Base-by-base conservation (phyloP, 2,888 invertebrate genomes). In the Platycnemis pennipes region DNA sequence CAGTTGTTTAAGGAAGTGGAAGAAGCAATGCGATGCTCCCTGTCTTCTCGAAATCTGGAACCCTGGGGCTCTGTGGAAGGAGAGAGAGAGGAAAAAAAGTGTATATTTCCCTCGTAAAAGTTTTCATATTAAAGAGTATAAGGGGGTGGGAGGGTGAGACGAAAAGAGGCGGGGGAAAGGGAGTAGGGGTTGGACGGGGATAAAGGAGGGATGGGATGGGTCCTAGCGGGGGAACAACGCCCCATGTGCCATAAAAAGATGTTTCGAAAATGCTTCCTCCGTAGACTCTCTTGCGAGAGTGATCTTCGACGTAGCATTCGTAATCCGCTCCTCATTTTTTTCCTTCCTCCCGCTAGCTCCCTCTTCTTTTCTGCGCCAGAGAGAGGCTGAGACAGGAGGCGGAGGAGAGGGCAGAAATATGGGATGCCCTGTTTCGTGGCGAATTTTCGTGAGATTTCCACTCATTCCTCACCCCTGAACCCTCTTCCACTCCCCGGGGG, bases 51-150 rank as follows among this genome's bases (percentile, higher is more conserved):
- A 46, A 46, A 87, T 87, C 46, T 87, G 45, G 87, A 56, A 42
- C 19, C 77, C 88, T 31, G 49, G 19, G 31, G 31, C 88, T n/a
- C 88, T 49, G 63, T 8, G 63, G 63, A 13, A 4, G 4, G 69
- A 77, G 4, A 37, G 77, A 77, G 37, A 31, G 31, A 37, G 16
- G 37, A 13, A 37, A 77, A 77, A 37, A 77, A 63, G 56, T 56
- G 22, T 44, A 69, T 91, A 63, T 91, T 91, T 69, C 91, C 13
- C 88, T 42, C 89, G 89, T 42, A 91, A 91, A 91, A 91, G 63
- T 91, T 91, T 91, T 91, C 91, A 91, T 91, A 91, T 91, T 91
- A 91, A 91, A 91, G 91, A 63, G 91, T 22, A 56, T 26, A 42
- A 63, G 56, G 63, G 42, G 89, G 42, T 3, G 63, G 44, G 56